These are phyloP conservation scores for Engystomops pustulosus DNA, from an alignment of 2,113 vertebrate species.

Conservation along the genomic window DNA sequence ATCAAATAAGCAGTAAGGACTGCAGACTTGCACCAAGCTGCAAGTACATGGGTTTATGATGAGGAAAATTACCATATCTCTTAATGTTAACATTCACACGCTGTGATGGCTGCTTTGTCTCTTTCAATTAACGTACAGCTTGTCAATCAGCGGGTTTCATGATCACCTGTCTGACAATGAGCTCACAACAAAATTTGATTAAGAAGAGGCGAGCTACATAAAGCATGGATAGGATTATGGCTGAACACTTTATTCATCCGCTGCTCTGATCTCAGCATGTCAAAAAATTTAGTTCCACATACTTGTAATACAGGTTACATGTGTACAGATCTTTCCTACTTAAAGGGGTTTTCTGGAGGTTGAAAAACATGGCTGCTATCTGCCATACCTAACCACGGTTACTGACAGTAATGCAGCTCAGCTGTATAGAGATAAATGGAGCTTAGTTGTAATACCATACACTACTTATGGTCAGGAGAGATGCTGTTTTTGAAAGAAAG, in stretches of 20 bases:
- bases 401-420: too few species aligned
- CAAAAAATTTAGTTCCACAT: too few species aligned
- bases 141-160: neutral
- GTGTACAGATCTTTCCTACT: too few species aligned
- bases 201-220: neutral
- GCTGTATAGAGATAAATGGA: too few species aligned
- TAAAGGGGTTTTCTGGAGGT: too few species aligned
- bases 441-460: too few species aligned
- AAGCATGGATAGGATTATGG: neutral
- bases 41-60: neutral
- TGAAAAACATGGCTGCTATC: too few species aligned
- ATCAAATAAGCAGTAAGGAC: conserved; percentile 25
- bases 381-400: too few species aligned
- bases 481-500: too few species aligned
- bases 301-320: neutral
- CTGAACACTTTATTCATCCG: neutral
- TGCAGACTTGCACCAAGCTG: conserved; percentile 1
- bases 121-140: neutral
- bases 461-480: too few species aligned
- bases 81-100: conserved; percentile 20
- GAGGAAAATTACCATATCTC: conserved; percentile 30
- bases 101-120: neutral
- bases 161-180: neutral
- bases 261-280: neutral
- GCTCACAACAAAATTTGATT: neutral